Percentiles rank a stretch among this genome's conserved stretches.
Evolutionary conservation across 2,797 vertebrate genomes (phyloP).

Genomic region (Lerista edwardsae): DNA sequence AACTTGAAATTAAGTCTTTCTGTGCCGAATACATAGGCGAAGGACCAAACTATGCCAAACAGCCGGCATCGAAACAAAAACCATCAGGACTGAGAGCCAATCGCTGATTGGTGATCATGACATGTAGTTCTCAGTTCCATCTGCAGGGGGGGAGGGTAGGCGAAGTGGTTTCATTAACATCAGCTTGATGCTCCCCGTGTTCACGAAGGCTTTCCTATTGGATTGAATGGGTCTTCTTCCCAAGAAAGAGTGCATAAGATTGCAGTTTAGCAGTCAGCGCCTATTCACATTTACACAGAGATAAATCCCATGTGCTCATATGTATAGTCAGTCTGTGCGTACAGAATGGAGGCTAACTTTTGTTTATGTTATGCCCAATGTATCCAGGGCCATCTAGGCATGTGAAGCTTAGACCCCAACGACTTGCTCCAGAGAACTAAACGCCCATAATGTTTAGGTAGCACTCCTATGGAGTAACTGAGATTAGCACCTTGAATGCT

Average conservation of each 20-base stretch:
- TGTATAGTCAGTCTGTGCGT: too few species aligned
- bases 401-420: neutral
- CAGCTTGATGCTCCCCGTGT: neutral
- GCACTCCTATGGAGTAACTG: too few species aligned
- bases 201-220: neutral
- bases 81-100: neutral
- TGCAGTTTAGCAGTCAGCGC: neutral
- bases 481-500: neutral
- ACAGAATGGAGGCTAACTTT: too few species aligned
- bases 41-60: neutral
- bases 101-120: neutral
- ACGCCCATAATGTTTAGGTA: neutral
- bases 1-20: too few species aligned
- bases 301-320: neutral
- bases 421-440: neutral
- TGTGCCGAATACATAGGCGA: neutral
- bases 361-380: too few species aligned
- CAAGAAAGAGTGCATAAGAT: neutral
- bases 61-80: neutral
- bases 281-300: neutral
- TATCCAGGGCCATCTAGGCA: neutral
- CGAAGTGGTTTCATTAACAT: neutral
- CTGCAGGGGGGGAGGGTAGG: too few species aligned
- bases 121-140: neutral
- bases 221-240: neutral